A percentile compares a stretch with the other conserved stretches of the same genome.
These are phyloP conservation scores for Aphidius ervi DNA, from an alignment of 1,140 invertebrate species.

Conservation along the genomic window DNA sequence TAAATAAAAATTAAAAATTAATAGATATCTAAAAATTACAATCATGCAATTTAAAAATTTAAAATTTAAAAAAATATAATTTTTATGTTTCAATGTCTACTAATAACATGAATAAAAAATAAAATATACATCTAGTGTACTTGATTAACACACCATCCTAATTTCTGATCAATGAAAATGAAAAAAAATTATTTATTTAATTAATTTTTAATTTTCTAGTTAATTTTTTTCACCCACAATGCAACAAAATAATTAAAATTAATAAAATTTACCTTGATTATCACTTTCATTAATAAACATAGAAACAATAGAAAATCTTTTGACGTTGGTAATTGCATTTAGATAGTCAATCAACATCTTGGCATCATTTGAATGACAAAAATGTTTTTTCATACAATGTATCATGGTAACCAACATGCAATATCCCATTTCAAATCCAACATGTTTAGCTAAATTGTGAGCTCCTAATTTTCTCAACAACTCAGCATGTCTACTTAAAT, in stretches of 20 bases:
- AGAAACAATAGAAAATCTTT: slow-evolving; percentile 31
- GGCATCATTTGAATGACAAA: slow-evolving; percentile 26
- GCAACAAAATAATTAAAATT: too few species aligned
- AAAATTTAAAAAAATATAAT: too few species aligned
- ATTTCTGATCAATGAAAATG: background rate
- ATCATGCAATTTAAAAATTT: too few species aligned
- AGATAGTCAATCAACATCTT: slow-evolving; percentile 29
- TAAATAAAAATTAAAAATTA: too few species aligned
- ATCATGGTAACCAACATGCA: slow-evolving; percentile 37
- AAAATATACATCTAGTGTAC: too few species aligned
- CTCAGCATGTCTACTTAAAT: slow-evolving; percentile 29
- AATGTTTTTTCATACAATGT: slow-evolving; percentile 33
- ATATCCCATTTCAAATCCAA: slow-evolving; percentile 38
- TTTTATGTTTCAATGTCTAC: too few species aligned
- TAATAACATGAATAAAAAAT: too few species aligned
- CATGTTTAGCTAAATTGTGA: slow-evolving; percentile 32
- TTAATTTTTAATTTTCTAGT: background rate
- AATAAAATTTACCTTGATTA: slow-evolving; percentile 31
- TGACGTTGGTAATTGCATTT: slow-evolving; percentile 27
- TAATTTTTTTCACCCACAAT: background rate
- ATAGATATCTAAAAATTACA: too few species aligned
- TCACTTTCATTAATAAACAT: slow-evolving; percentile 36
- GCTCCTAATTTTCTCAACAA: slow-evolving; percentile 29
- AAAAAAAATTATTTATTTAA: background rate
- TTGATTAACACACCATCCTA: too few species aligned